These are phyloP conservation scores for Nematolebias whitei DNA, from an alignment of 2,113 vertebrate species.

Conservation along the genomic window DNA sequence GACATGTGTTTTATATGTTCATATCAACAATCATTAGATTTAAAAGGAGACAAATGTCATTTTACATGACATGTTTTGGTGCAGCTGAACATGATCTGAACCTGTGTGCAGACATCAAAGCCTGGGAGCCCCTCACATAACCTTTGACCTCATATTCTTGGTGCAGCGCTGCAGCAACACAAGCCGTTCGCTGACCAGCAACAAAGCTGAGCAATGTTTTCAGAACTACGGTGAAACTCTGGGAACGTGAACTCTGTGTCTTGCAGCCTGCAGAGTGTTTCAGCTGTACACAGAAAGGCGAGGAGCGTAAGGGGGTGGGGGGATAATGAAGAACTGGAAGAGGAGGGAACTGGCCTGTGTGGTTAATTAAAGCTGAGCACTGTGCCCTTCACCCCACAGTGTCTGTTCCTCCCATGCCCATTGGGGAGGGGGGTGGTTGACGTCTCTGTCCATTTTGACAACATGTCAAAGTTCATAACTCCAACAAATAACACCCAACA, in stretches of 20 bases:
- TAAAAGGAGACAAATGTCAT: too few species aligned
- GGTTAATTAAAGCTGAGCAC: slow-evolving; percentile 55
- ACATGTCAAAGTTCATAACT: slow-evolving; percentile 3
- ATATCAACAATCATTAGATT: too few species aligned
- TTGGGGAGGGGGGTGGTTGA: not conserved
- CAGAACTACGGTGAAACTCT: slow-evolving; percentile 1
- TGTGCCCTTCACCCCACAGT: slow-evolving; percentile 47
- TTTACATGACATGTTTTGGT: too few species aligned
- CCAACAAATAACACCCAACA: slow-evolving; percentile 4
- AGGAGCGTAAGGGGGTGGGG: not conserved
- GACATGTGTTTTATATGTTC: too few species aligned
- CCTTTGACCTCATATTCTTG: not conserved
- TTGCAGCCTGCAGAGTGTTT: slow-evolving; percentile 11
- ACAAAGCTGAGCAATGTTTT: slow-evolving; percentile 2
- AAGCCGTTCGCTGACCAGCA: not conserved
- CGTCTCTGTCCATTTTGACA: slow-evolving; percentile 30
- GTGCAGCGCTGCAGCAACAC: not conserved
- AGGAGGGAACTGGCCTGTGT: slow-evolving; percentile 17
- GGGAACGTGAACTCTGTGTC: slow-evolving; percentile 7
- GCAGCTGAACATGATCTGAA: too few species aligned
- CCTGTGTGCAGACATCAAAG: too few species aligned
- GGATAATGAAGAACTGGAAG: not conserved
- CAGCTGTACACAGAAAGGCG: not conserved
- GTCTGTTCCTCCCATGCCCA: slow-evolving; percentile 15
- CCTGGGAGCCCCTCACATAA: not conserved